These are phyloP conservation scores for Scolopax mira DNA, from an alignment of 2,113 vertebrate species.

Conservation along the genomic window DNA sequence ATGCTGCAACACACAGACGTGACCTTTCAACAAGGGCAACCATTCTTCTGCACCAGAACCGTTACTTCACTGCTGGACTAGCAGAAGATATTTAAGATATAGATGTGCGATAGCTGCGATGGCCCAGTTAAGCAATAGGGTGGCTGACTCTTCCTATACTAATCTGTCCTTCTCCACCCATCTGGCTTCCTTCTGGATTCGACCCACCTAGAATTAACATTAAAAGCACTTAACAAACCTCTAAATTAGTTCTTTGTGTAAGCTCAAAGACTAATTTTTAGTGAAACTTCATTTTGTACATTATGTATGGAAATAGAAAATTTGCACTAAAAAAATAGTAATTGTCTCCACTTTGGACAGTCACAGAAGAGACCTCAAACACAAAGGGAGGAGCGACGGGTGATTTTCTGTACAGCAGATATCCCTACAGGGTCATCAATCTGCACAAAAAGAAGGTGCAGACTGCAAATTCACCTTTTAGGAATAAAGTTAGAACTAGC, in stretches of 20 bases:
- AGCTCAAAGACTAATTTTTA: not conserved
- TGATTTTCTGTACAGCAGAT: not conserved
- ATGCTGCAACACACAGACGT: fast-evolving
- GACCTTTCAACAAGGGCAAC: not conserved
- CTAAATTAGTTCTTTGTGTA: not conserved
- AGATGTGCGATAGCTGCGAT: not conserved
- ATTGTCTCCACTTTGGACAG: not conserved
- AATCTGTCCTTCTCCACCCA: not conserved
- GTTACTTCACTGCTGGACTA: not conserved
- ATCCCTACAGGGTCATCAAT: not conserved
- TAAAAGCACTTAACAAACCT: not conserved
- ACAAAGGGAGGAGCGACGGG: not conserved
- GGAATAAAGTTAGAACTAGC: not conserved
- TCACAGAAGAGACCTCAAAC: not conserved
- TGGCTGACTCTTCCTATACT: not conserved
- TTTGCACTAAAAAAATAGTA: not conserved
- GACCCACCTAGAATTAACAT: not conserved
- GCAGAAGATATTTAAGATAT: not conserved
- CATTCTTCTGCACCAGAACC: not conserved
- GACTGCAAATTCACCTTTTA: not conserved
- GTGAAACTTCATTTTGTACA: not conserved
- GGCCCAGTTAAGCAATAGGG: not conserved
- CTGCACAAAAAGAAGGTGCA: not conserved
- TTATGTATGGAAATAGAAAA: not conserved
- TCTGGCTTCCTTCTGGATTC: not conserved